Conservation (phyloP, 2,113 vertebrate genomes). For the Uria aalge region DNA sequence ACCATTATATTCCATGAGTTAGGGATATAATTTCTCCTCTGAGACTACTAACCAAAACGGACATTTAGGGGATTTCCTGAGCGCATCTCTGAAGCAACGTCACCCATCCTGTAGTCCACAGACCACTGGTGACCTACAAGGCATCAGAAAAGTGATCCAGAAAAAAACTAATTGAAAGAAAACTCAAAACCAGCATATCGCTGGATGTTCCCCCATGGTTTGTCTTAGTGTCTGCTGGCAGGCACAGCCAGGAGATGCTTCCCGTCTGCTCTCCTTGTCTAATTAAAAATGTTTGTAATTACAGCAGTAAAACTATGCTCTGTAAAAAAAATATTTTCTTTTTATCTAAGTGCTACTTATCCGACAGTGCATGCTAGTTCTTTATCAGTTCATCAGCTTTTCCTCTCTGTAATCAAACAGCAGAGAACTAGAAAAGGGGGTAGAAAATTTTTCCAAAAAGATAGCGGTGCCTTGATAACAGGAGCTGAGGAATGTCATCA, state of each 20-base stretch:
- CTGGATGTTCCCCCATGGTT: neutral
- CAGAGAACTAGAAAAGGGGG: neutral
- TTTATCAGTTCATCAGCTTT: neutral
- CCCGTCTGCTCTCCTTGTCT: neutral
- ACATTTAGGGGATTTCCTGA: neutral
- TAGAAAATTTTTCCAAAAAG: neutral
- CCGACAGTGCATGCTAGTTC: neutral
- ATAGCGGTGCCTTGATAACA: neutral
- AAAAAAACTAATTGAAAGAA: neutral
- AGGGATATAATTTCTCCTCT: neutral
- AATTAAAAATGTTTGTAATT: slow-evolving; percentile 31
- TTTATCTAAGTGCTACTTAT: neutral
- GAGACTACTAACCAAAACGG: neutral
- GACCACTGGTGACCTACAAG: neutral
- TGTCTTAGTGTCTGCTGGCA: neutral
- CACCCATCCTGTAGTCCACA: neutral
- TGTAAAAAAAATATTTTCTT: slow-evolving; percentile 23
- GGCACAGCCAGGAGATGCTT: neutral
- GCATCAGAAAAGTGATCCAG: neutral
- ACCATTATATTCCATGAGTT: neutral
- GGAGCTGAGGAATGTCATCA: neutral
- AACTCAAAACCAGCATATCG: neutral
- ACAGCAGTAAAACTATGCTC: neutral
- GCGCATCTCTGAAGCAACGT: neutral
- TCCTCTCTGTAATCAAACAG: neutral